Evolutionary conservation across 92 coral and sea anemone genomes (phyloP).

Genomic region (Epizoanthus rinbou): DNA sequence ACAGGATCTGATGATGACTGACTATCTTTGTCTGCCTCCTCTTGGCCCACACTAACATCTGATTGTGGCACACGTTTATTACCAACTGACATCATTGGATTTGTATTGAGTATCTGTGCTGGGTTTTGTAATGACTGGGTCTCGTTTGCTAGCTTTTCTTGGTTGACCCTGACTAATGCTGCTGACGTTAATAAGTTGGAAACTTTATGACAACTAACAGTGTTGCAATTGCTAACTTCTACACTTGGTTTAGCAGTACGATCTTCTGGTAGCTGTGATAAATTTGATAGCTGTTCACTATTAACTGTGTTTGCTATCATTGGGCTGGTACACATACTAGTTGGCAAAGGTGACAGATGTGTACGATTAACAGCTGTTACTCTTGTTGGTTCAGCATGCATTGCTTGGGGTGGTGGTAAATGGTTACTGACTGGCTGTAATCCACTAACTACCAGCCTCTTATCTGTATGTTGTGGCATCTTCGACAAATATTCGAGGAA

Average conservation of each 20-base stretch:
- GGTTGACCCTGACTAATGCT: too few relatives aligned
- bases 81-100: too few relatives aligned
- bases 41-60: not conserved
- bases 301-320: too few relatives aligned
- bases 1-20: not conserved
- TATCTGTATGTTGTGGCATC: not conserved
- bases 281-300: not conserved
- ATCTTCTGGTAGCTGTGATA: not conserved
- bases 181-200: too few relatives aligned
- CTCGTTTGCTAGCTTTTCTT: too few relatives aligned
- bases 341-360: too few relatives aligned
- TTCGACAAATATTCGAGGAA: slow-evolving; percentile 7
- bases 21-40: not conserved
- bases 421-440: not conserved
- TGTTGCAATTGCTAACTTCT: not conserved
- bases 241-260: not conserved
- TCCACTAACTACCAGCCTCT: not conserved
- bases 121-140: not conserved
- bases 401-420: too few relatives aligned
- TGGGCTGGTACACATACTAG: too few relatives aligned
- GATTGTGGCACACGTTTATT: not conserved
- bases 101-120: too few relatives aligned
- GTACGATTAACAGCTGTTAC: too few relatives aligned
- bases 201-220: too few relatives aligned
- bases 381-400: too few relatives aligned